Evolutionary conservation across 2,797 vertebrate species (phyloP).

Genomic region (Syngnathus acus): DNA sequence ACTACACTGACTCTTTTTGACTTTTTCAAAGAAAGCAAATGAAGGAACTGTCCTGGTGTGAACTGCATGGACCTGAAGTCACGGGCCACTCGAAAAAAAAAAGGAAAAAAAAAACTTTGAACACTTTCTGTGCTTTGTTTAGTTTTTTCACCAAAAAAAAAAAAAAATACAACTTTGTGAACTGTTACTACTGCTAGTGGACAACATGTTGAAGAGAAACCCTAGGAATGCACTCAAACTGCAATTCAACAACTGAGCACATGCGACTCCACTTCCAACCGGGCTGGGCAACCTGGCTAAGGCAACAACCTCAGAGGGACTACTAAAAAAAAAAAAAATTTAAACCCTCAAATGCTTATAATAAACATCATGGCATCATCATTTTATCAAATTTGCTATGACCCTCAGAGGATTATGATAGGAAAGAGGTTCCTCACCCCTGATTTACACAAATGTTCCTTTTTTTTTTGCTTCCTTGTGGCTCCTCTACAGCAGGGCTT

Average conservation of each 20-base stretch:
- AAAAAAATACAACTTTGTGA: conserved; percentile 24
- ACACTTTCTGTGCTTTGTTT: conserved; percentile 6
- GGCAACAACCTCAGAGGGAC: background rate
- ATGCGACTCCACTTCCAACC: conserved; percentile 42
- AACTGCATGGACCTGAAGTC: background rate
- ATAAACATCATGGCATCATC: background rate
- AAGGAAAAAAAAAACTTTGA: background rate
- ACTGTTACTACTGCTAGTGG: conserved; percentile 46
- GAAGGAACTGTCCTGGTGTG: background rate
- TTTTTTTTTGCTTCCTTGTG: background rate
- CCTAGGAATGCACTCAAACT: conserved; percentile 47
- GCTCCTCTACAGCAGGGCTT: background rate
- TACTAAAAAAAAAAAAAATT: no score
- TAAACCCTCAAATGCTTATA: background rate
- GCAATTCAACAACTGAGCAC: conserved; percentile 53
- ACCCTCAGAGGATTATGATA: background rate
- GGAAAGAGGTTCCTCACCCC: background rate
- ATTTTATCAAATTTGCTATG: background rate
- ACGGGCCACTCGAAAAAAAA: conserved; percentile 12
- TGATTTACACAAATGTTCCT: background rate
- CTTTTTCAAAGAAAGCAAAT: background rate
- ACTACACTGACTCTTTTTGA: background rate
- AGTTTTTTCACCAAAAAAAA: conserved; percentile 36
- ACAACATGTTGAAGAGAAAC: conserved; percentile 48
- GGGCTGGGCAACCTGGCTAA: conserved; percentile 9